Percentiles rank a stretch among this genome's conserved stretches.
Conservation (phyloP, 1,140 invertebrate species). For the Ostrea denselamellosa region DNA sequence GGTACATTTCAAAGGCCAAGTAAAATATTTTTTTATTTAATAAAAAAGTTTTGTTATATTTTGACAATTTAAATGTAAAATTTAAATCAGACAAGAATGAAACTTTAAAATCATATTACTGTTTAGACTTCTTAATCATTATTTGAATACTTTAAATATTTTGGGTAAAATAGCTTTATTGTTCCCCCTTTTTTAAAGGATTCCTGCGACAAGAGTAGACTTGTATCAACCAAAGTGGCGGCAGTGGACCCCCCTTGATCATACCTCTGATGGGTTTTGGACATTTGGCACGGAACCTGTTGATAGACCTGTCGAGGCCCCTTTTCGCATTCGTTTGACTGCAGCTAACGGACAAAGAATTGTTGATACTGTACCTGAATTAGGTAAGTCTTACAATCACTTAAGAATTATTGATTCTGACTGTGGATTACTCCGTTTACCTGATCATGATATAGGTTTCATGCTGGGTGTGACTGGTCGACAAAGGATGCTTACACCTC, state of each 20-base stretch:
- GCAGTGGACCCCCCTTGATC: conserved; percentile 54
- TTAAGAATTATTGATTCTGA: not conserved
- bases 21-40: too few relatives aligned
- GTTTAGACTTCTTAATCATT: not conserved
- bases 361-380: conserved; percentile 55
- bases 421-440: too few relatives aligned
- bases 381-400: conserved; percentile 55
- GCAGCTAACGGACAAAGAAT: conserved; percentile 65
- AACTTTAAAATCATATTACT: too few relatives aligned
- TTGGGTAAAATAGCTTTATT: too few relatives aligned
- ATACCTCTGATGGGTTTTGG: conserved; percentile 67
- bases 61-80: too few relatives aligned
- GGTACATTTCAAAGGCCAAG: too few relatives aligned
- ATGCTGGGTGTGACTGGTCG: too few relatives aligned
- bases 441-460: too few relatives aligned
- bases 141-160: not conserved
- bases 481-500: too few relatives aligned
- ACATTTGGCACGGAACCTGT: conserved; percentile 48
- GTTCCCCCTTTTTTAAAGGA: conserved; percentile 47
- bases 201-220: conserved; percentile 62
- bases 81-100: too few relatives aligned
- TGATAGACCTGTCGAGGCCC: conserved; percentile 56
- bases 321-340: conserved; percentile 62
- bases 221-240: conserved; percentile 55
- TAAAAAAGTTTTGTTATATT: too few relatives aligned